Evolutionary conservation across 2,888 invertebrate species (phyloP).

Genomic region (Ochropleura plecta): DNA sequence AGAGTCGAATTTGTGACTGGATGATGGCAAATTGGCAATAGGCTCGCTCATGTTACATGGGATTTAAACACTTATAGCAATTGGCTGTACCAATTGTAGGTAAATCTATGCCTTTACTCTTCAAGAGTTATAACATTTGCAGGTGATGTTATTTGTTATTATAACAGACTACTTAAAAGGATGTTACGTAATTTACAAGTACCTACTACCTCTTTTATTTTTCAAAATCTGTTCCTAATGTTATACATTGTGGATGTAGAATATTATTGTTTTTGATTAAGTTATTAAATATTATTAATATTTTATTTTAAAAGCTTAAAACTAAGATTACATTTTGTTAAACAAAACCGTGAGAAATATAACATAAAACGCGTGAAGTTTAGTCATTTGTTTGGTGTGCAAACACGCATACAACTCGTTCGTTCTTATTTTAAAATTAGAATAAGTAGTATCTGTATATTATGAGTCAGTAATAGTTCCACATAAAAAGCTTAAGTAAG

Average conservation of each 20-base stretch:
- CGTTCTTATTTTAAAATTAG: constrained; percentile 28
- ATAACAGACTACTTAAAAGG: no score
- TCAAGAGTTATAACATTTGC: no score
- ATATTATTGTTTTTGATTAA: background rate
- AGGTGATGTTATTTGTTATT: no score
- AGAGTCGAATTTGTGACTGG: background rate
- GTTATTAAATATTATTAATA: background rate
- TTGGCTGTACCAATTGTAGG: no score
- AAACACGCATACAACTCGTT: background rate
- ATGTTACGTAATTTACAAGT: no score
- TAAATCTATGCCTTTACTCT: no score
- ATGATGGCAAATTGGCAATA: background rate
- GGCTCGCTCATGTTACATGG: background rate
- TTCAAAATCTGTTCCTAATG: no score
- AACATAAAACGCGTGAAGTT: constrained; percentile 43
- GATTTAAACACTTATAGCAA: background rate
- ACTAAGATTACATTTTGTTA: constrained; percentile 7
- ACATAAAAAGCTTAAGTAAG: constrained; percentile 47
- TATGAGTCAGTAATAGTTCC: constrained; percentile 29
- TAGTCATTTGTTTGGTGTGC: constrained; percentile 21
- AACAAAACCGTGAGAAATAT: constrained; percentile 21
- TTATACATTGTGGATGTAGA: no score
- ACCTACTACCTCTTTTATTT: no score
- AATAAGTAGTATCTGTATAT: background rate
- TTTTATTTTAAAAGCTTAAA: constrained; percentile 13